These are phyloP conservation scores for Limnephilus auricula DNA, from an alignment of 2,888 invertebrate species.

Conservation along the genomic window DNA sequence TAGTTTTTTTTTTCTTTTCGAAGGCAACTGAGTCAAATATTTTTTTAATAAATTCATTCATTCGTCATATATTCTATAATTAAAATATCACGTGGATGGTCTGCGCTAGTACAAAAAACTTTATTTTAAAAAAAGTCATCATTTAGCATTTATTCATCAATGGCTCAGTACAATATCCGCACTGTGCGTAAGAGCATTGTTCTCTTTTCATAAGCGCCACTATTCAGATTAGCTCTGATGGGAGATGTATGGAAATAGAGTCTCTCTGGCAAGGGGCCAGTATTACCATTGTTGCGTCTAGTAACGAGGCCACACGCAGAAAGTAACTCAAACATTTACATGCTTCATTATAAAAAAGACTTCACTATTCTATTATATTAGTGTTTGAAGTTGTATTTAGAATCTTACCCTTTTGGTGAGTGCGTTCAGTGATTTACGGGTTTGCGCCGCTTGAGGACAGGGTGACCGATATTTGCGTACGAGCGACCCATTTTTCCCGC, in stretches of 20 bases:
- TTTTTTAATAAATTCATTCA: no score
- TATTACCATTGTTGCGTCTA: slow-evolving; percentile 25
- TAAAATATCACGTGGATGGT: no score
- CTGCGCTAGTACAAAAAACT: no score
- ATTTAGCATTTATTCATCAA: neutral
- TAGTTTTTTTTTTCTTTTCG: no score
- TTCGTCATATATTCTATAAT: no score
- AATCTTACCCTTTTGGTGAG: neutral
- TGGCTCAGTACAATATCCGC: neutral
- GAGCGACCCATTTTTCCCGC: slow-evolving; percentile 22
- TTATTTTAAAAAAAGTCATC: neutral
- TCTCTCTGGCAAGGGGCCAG: slow-evolving; percentile 17
- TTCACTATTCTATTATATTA: neutral
- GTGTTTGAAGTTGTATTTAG: neutral
- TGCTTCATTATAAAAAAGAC: neutral
- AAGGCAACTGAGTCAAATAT: no score
- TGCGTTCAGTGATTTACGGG: neutral
- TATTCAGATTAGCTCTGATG: neutral
- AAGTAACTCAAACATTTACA: neutral
- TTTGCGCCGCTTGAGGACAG: neutral
- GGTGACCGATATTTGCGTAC: slow-evolving; percentile 16
- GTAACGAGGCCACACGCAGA: slow-evolving; percentile 8
- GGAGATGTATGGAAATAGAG: slow-evolving; percentile 27
- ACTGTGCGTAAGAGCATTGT: neutral
- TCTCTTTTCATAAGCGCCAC: neutral